Percentiles rank a stretch among this genome's conserved stretches.
phyloP scores from a whole-genome alignment of 2,888 invertebrate genomes.

The Sturmia bella region DNA sequence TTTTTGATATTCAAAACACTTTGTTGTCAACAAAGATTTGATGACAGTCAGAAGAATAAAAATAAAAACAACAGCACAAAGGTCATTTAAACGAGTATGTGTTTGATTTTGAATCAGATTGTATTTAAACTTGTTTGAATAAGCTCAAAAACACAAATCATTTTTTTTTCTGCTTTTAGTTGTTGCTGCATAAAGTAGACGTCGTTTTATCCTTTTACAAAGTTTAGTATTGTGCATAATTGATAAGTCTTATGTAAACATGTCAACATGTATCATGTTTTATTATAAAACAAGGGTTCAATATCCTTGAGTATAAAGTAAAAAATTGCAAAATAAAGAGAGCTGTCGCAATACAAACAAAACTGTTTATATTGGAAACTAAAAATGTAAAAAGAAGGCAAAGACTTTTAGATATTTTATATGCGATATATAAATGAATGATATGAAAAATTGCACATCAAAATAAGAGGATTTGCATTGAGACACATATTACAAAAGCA shows the following conservation, averaged over 20 bases:
- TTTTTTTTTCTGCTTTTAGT: too few relatives aligned
- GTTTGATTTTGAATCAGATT: conserved; percentile 6
- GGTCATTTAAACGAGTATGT: conserved; percentile 36
- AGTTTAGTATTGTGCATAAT: conserved; percentile 61
- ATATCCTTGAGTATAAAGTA: conserved; percentile 34
- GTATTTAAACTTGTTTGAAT: not conserved
- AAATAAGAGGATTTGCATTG: not conserved
- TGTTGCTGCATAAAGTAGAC: not conserved
- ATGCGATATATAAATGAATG: conserved; percentile 23
- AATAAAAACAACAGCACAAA: not conserved
- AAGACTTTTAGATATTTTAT: not conserved
- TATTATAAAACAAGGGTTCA: conserved; percentile 40
- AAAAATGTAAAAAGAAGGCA: not conserved
- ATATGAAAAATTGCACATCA: not conserved
- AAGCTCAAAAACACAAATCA: not conserved
- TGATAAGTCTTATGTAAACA: conserved; percentile 68
- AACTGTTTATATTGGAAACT: conserved; percentile 9
- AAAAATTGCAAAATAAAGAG: not conserved
- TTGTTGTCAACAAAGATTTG: not conserved
- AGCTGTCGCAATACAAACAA: conserved; percentile 22
- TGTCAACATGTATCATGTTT: conserved; percentile 62
- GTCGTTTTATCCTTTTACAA: conserved; percentile 25
- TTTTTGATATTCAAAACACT: not conserved
- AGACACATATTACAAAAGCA: too few relatives aligned
- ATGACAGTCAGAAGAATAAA: not conserved